Evolutionary conservation across 1,140 invertebrate species (phyloP).

Genomic region (Pseudomyrmex gracilis): DNA sequence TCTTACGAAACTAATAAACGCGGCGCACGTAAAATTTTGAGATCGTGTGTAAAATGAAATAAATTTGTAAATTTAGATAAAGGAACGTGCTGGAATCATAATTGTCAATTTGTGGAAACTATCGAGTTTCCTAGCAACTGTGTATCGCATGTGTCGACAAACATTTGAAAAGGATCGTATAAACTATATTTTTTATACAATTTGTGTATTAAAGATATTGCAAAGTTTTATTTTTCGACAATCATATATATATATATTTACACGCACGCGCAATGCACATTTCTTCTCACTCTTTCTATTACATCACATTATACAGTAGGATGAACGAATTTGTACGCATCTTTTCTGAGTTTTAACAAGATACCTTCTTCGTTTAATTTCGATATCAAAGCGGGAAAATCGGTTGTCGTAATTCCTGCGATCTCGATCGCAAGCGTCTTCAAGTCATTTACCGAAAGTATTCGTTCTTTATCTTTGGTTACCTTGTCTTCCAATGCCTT

Average conservation of each 20-base stretch:
- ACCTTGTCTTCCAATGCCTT: conserved; percentile 89
- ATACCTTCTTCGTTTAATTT: conserved; percentile 94
- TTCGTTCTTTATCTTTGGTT: conserved; percentile 87
- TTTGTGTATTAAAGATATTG: too few species aligned
- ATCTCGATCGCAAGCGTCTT: conserved; percentile 88
- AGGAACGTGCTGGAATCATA: conserved; percentile 11
- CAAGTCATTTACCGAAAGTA: conserved; percentile 92
- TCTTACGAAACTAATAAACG: conserved; percentile 10
- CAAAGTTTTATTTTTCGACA: too few species aligned
- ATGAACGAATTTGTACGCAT: conserved; percentile 89
- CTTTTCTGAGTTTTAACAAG: conserved; percentile 93
- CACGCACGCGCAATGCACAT: too few species aligned
- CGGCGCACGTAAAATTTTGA: conserved; percentile 34
- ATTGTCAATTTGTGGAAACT: conserved; percentile 33
- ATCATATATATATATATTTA: background rate
- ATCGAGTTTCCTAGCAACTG: conserved; percentile 48
- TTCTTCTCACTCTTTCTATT: too few species aligned
- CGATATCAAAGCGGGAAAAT: conserved; percentile 89
- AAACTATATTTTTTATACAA: background rate
- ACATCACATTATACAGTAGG: background rate
- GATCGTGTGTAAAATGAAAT: conserved; percentile 36
- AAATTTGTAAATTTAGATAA: background rate
- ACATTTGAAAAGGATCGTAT: background rate
- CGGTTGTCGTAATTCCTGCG: conserved; percentile 87
- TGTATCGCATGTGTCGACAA: background rate